Base-by-base conservation (phyloP, 2,113 vertebrate species). In the Vidua chalybeata region DNA sequence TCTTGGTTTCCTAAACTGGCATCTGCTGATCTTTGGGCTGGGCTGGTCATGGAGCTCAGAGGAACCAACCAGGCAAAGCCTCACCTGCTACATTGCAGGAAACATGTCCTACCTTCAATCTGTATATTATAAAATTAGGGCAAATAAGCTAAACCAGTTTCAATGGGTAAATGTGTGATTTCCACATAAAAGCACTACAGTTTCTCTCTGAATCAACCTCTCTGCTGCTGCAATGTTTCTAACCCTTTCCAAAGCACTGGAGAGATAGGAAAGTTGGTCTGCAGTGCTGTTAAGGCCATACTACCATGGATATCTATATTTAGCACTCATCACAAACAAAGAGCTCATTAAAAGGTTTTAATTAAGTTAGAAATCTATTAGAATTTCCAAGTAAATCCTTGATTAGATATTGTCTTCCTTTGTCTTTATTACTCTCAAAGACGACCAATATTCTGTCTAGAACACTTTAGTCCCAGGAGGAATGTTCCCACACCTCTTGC, bases 311-410 rank as follows among this genome's bases (percentile, higher is more conserved):
- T 72, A 37, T 33, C 80, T 84, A 56, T 68, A 64, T 72, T 81
- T 91, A 95, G 43, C 24, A 7, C 41, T 45, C 28, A 68, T 49
- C 18, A 69, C 66, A 93, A 78, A 13, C 30, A 55, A 61, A 55
- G 69, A 91, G 18, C 37, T 84, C 62, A 94, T 76, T n/a, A 91
- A 92, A 94, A 23, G 10, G 6, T 52, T 89, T 83, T 89, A 91
- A 94, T 91, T 93, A 94, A 89, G 49, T 66, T 76, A 56, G 48
- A 96, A 93, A 82, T 75, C 69, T 89, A 91, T 89, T 91, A 89
- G 59, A 93, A 87, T 87, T 90, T 92, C 52, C 48, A 83, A 87
- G 72, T 78, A 88, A 96, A 88, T 45, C 14, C 75, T 68, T 92
- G 82, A 89, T 92, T 81, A 84, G 79, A 49, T 62, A 66, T 56